Evolutionary conservation across 2,113 vertebrate genomes (phyloP).

Genomic region (Antennarius striatus): DNA sequence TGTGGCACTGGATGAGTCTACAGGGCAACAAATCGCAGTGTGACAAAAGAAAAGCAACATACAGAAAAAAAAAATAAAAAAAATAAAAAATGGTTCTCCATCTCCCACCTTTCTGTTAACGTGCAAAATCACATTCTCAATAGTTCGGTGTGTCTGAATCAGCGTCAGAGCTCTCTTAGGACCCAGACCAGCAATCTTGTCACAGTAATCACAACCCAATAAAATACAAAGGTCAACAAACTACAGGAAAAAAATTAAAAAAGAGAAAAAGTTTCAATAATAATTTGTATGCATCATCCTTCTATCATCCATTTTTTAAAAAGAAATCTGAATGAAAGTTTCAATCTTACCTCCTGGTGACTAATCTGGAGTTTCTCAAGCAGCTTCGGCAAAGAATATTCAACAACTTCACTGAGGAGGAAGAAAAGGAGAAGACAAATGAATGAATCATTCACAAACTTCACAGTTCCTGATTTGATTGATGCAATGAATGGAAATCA

Average conservation of each 20-base stretch:
- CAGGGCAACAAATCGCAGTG: background rate
- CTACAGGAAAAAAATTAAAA: conserved; percentile 54
- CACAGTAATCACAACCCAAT: conserved; percentile 86
- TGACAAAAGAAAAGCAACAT: background rate
- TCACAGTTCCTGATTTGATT: background rate
- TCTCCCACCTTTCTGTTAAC: conserved; percentile 74
- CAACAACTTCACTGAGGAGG: conserved; percentile 72
- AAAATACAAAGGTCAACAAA: conserved; percentile 87
- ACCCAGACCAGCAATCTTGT: conserved; percentile 80
- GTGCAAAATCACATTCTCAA: conserved; percentile 77
- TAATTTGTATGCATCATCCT: background rate
- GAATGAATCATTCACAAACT: background rate
- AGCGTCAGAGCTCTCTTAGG: conserved; percentile 79
- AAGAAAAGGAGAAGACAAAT: background rate
- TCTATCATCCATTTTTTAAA: background rate
- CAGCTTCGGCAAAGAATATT: conserved; percentile 79
- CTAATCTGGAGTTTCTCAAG: conserved; percentile 74
- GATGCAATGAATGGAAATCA: background rate
- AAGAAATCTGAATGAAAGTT: background rate
- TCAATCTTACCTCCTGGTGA: conserved; percentile 75
- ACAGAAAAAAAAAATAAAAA: background rate
- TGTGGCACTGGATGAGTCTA: conserved; percentile 77
- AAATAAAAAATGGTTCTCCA: background rate
- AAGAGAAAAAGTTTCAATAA: background rate
- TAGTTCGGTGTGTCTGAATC: conserved; percentile 78